A percentile compares a stretch with the other conserved stretches of the same genome.
Evolutionary conservation across 2,888 invertebrate species (phyloP).

Genomic region (Drosophila koepferae): DNA sequence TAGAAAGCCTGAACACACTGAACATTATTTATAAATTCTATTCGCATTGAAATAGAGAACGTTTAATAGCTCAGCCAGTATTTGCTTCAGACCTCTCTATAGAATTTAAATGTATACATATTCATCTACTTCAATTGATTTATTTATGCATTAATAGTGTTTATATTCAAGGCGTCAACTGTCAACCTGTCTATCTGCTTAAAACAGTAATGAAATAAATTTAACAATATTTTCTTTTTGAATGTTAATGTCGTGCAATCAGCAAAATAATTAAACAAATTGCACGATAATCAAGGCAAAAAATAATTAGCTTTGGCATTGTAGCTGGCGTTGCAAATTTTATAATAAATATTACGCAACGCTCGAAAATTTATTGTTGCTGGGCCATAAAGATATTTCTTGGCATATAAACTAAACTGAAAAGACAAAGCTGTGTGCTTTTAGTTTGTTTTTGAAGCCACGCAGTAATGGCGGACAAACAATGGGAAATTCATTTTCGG

Average conservation of each 20-base stretch:
- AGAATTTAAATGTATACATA: too few relatives aligned
- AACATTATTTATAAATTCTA: too few relatives aligned
- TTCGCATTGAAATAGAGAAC: too few relatives aligned
- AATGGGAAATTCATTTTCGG: conserved; percentile 38
- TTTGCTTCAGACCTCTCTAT: too few relatives aligned
- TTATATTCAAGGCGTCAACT: neutral
- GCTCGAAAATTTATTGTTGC: neutral
- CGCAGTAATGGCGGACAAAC: conserved; percentile 15
- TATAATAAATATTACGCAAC: conserved; percentile 18
- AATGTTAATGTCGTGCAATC: conserved; percentile 9
- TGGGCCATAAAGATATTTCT: conserved; percentile 11
- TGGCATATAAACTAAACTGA: conserved; percentile 8
- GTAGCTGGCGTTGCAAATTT: neutral
- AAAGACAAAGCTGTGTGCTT: conserved; percentile 1
- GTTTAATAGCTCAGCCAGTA: neutral
- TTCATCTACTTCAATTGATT: neutral
- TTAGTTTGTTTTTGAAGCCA: neutral
- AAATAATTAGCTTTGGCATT: conserved; percentile 24
- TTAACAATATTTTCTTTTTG: neutral
- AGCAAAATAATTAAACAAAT: conserved; percentile 42
- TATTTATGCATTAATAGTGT: neutral
- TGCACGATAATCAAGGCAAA: conserved; percentile 34
- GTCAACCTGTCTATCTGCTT: too few relatives aligned
- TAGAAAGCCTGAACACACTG: too few relatives aligned
- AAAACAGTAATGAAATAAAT: neutral